Percentiles rank a stretch among this genome's conserved stretches.
Conservation (phyloP, 2,797 vertebrate species). For the Cetoscarus ocellatus region DNA sequence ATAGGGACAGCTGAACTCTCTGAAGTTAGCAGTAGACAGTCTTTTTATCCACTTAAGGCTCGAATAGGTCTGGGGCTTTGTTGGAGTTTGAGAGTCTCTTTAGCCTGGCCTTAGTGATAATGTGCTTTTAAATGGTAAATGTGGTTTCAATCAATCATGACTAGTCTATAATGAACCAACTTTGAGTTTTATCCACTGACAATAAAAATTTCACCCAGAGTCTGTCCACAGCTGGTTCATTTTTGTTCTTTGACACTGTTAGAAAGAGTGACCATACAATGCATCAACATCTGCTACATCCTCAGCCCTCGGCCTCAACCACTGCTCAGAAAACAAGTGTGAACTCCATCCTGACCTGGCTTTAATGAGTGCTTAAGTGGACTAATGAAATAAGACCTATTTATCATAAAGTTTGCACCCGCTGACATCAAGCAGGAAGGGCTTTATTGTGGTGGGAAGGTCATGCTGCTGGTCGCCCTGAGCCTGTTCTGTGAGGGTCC, state of each 20-base stretch:
- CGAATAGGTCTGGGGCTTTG: background rate
- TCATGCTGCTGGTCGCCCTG: slow-evolving; percentile 29
- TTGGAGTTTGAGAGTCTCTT: slow-evolving; percentile 23
- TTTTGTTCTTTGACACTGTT: background rate
- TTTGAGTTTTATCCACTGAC: slow-evolving; percentile 22
- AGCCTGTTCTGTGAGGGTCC: slow-evolving; percentile 12
- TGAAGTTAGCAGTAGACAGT: slow-evolving; percentile 7
- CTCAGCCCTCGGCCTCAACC: background rate
- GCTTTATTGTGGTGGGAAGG: slow-evolving; percentile 43
- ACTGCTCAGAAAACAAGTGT: slow-evolving; percentile 13
- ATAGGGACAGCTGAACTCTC: background rate
- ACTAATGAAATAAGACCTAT: slow-evolving; percentile 42
- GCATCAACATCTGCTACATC: background rate
- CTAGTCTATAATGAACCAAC: background rate
- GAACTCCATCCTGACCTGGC: slow-evolving; percentile 18
- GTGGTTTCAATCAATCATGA: slow-evolving; percentile 36
- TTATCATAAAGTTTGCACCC: slow-evolving; percentile 26
- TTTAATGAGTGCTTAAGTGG: slow-evolving; percentile 25
- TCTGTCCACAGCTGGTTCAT: slow-evolving; percentile 5
- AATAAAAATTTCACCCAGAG: background rate
- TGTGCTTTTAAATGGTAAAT: slow-evolving; percentile 48
- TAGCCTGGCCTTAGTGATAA: slow-evolving; percentile 46
- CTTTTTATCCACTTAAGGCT: slow-evolving; percentile 16
- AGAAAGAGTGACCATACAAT: background rate
- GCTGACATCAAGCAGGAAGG: slow-evolving; percentile 49